Base-by-base conservation (phyloP, 2,888 invertebrate genomes). In the Epiblema foenella region DNA sequence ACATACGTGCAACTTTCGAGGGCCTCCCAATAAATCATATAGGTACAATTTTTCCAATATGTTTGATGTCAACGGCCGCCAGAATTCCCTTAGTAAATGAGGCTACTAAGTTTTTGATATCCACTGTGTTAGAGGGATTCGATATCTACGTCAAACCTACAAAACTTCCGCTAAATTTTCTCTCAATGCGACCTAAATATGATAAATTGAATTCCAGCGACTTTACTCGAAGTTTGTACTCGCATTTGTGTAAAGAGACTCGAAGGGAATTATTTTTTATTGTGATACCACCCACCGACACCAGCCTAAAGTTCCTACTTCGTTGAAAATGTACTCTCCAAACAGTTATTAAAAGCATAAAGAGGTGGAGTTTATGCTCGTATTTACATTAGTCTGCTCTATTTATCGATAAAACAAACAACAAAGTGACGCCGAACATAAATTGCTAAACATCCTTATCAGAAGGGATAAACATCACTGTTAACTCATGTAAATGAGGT, bases 1-100 rank as follows among this genome's bases (percentile, higher is more conserved):
- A 65, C 4, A 69, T 57, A 20, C 49, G 18, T 69, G 42, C 52
- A 65, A 65, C 59, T 59, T 65, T 70, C 15, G 49, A 52, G 54
- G 65, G 65, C n/a, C 59, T 70, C 65, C 12, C 12, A 59, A 39
- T 37, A 51, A 69, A 65, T 65, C 39, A 46, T 12, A n/a, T 42
- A 15, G 4, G 42, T 59, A 52, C 52, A 52, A 59, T 59, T 59
- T 57, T 65, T 33, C 59, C 46, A n/a, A 18, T 54, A 49, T 58
- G 65, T 51, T 46, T 54, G 59, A 62, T 39, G 70, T 71, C 70
- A 71, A 71, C 60, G 70, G 18, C 66, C 70, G 65, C 18, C 33
- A 42, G 52, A 65, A 70, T 20, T 66, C 59, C 42, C 58, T 52
- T 33, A 60, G 33, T 66, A 65, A 65, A 62, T 24, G 66, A 49